A percentile compares a stretch with the other conserved stretches of the same genome.
Evolutionary conservation across 2,888 invertebrate species (phyloP).

Genomic region (Xestoiulus laeticollis): DNA sequence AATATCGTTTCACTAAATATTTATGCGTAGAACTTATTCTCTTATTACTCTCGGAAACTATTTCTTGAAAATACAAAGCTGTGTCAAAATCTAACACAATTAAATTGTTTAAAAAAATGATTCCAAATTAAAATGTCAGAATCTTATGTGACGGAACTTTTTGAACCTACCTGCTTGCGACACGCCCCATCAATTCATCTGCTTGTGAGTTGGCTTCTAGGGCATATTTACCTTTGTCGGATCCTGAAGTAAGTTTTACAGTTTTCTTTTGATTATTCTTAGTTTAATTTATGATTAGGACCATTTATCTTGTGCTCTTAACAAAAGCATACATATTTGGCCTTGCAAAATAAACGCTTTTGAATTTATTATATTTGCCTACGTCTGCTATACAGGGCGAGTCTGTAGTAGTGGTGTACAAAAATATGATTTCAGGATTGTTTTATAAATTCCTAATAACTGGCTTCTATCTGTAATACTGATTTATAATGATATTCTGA

Average conservation of each 20-base stretch:
- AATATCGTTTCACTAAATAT: neutral
- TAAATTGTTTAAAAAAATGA: neutral
- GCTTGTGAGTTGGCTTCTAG: neutral
- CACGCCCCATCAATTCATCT: neutral
- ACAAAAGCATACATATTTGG: neutral
- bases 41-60: too few relatives aligned
- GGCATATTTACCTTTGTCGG: neutral
- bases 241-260: neutral
- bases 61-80: too few relatives aligned
- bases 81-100: too few relatives aligned
- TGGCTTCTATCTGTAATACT: too few relatives aligned
- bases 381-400: too few relatives aligned
- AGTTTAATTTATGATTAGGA: neutral
- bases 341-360: neutral
- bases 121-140: neutral
- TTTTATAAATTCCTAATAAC: too few relatives aligned
- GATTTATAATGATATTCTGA: too few relatives aligned
- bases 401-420: neutral
- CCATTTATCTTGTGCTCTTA: neutral
- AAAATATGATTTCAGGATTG: too few relatives aligned
- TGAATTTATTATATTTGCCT: neutral
- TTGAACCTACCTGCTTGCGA: neutral
- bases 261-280: neutral
- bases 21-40: neutral
- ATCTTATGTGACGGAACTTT: neutral